Conservation (phyloP, 2,797 vertebrate genomes). For the Pantherophis vulpinus region DNA sequence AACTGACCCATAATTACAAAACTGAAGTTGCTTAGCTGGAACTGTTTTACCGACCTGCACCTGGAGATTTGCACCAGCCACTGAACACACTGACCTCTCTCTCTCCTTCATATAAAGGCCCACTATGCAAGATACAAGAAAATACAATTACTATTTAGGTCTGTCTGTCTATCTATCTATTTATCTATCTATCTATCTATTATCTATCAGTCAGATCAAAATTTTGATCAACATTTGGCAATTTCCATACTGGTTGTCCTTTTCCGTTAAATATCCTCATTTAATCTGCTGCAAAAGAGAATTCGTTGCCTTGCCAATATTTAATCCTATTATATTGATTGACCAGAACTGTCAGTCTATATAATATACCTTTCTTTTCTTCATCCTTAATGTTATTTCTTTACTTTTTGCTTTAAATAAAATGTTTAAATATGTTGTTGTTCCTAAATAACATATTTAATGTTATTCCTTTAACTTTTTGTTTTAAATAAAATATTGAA, state of each 20-base stretch:
- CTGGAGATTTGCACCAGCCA: conserved; percentile 10
- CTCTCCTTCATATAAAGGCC: neutral
- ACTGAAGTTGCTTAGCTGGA: conserved; percentile 28
- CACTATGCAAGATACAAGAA: neutral
- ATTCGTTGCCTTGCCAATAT: accelerated
- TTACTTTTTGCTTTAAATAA: neutral
- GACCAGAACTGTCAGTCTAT: neutral
- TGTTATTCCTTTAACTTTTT: neutral
- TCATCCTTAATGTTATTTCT: neutral
- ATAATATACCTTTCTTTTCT: neutral
- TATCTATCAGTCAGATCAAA: neutral
- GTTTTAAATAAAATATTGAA: neutral
- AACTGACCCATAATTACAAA: conserved; percentile 43
- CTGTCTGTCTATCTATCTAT: neutral
- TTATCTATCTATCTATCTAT: neutral
- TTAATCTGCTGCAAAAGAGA: neutral
- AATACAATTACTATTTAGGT: neutral
- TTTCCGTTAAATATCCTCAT: neutral
- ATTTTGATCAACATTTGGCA: neutral
- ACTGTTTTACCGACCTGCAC: conserved; percentile 4
- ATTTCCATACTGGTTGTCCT: neutral
- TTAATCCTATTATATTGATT: neutral
- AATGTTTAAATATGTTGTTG: neutral
- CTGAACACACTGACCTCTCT: neutral
- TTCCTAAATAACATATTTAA: no score